A percentile compares a stretch with the other conserved stretches of the same genome.
Evolutionary conservation across 2,888 invertebrate species (phyloP).

Genomic region (Petrophora chlorosata): DNA sequence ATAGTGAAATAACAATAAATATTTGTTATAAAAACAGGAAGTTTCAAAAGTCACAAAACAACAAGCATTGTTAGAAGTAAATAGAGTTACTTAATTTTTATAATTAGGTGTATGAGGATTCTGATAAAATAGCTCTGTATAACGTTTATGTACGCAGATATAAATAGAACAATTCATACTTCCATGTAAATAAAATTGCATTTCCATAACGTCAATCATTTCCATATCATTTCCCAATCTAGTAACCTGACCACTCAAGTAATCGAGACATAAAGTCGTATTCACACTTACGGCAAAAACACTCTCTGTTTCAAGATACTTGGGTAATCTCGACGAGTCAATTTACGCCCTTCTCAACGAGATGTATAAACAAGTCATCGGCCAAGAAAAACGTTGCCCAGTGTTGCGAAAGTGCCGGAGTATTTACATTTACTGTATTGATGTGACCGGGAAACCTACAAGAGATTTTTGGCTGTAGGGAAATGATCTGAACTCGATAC

Average conservation of each 20-base stretch:
- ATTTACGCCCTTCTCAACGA: conserved; percentile 24
- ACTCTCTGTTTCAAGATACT: conserved; percentile 13
- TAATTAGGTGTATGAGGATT: no score
- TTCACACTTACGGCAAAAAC: conserved; percentile 9
- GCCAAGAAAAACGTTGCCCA: conserved; percentile 30
- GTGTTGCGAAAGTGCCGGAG: conserved; percentile 28
- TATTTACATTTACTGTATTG: conserved; percentile 1
- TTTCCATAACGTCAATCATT: conserved; percentile 2
- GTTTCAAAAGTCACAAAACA: no score
- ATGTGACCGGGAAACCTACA: conserved; percentile 18
- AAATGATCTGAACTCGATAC: no score
- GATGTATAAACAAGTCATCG: conserved; percentile 32
- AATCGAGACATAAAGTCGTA: conserved; percentile 6
- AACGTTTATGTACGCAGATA: no score
- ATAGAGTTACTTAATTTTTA: no score
- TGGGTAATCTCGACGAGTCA: conserved; percentile 25
- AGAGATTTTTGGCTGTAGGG: neutral
- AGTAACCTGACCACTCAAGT: neutral
- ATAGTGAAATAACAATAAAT: no score
- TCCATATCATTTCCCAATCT: no score
- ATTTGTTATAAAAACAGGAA: no score
- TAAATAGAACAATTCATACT: no score
- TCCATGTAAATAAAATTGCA: no score
- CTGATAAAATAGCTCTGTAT: no score
- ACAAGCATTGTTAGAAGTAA: no score